A percentile compares a stretch with the other conserved stretches of the same genome.
Conservation (phyloP, 1,140 invertebrate genomes). For the Leptinotarsa defecta region DNA sequence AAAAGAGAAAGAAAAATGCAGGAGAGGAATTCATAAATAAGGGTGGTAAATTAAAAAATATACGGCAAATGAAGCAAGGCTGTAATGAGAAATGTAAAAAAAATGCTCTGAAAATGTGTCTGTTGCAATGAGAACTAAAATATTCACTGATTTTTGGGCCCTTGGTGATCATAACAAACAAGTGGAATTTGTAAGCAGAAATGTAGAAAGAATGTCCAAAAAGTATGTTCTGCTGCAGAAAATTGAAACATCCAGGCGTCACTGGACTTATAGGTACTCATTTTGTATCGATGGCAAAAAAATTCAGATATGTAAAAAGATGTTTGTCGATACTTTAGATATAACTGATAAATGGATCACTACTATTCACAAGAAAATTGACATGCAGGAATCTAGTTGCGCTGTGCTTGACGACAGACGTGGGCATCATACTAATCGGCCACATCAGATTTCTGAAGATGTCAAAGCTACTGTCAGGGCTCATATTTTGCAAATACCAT, state of each 20-base stretch:
- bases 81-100: background rate
- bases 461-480: background rate
- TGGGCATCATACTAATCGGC: background rate
- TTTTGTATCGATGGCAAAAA: background rate
- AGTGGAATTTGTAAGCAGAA: background rate
- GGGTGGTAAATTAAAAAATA: background rate
- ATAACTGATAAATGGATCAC: background rate
- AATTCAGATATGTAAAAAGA: background rate
- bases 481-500: background rate
- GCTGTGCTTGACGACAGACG: background rate
- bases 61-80: background rate
- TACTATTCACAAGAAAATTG: background rate
- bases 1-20: constrained; percentile 1
- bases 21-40: background rate
- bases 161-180: constrained; percentile 1
- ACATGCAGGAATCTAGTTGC: background rate
- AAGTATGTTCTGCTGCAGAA: background rate
- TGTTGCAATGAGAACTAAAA: background rate
- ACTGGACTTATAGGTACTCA: background rate
- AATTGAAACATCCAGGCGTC: background rate
- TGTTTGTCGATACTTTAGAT: constrained; percentile 1
- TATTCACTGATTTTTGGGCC: background rate
- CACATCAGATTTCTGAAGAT: background rate
- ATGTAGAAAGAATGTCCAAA: background rate
- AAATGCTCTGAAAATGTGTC: background rate